Conservation (phyloP, 1,140 invertebrate species). For the Drosophila pruinosa region DNA sequence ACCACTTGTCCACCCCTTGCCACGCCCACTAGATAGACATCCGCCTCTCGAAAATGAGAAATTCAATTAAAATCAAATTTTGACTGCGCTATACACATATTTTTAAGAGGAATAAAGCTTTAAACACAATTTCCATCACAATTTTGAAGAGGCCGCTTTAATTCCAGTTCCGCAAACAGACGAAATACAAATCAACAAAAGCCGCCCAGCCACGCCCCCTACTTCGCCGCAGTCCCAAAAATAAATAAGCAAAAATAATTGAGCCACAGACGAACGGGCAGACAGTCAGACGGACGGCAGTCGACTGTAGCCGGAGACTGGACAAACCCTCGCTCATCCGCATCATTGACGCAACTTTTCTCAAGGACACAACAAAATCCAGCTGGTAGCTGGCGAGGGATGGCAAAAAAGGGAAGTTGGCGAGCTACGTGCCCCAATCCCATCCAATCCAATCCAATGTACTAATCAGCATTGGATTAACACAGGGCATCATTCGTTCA, state of each 20-base stretch:
- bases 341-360: constrained; percentile 40
- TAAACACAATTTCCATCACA: constrained; percentile 58
- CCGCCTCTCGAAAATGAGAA: constrained; percentile 58
- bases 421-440: neutral
- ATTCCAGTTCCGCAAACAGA: constrained; percentile 26
- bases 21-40: neutral
- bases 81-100: constrained; percentile 21
- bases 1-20: neutral
- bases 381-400: neutral
- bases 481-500: neutral
- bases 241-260: constrained; percentile 72
- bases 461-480: constrained; percentile 2
- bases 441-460: neutral
- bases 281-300: neutral
- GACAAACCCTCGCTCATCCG: neutral
- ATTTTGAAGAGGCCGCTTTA: constrained; percentile 41
- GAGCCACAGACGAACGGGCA: constrained; percentile 15
- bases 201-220: neutral
- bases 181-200: constrained; percentile 34
- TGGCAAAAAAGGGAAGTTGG: neutral
- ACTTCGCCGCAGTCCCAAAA: neutral
- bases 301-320: neutral
- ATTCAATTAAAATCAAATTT: constrained; percentile 80
- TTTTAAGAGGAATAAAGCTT: constrained; percentile 19
- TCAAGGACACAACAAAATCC: constrained; percentile 63